Evolutionary conservation across 2,888 invertebrate species (phyloP), one percentile per base, ranked within the genome.

Genomic region (Leucophora obtusa): DNA sequence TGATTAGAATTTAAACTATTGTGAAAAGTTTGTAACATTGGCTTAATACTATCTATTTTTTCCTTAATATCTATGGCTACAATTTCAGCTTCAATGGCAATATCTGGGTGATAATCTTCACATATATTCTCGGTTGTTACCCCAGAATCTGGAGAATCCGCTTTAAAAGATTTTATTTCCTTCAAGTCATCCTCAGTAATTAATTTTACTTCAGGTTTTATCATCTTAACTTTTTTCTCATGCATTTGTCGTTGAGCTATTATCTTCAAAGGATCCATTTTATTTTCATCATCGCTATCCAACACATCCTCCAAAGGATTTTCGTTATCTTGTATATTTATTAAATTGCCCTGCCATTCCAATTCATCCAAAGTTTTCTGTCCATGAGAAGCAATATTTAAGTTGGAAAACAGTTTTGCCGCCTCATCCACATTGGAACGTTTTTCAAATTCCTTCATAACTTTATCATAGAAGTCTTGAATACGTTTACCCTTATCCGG

Each of bases 401-500:
- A 75, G 6, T 86, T 86, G 0, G 90, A 90, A 47, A 90, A 87
- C 11, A 87, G 79, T 9, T 83, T 84, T 2, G 87, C 87, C 1
- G 89, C 86, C 33, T 86, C 85, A 60, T 90, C 86, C 1, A 90
- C 83, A 80, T 89, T 85, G 21, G 86, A 79, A 0, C 89, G 89
- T 1, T 85, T 83, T 21, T 85, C 78, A 17, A 90, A 78, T 78
- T 90, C 90, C 1, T 78, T 83, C 2, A 85, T 47, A n/a, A 90
- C 83, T 59, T 86, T 87, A 0, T 86, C 85, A 58, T 87, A 87
- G 14, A 88, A 86, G 17, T 86, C 86, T 62, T 86, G 85, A 14
- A 90, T 86, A 2, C 89, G 88, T 69, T 87, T 85, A 0, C 90
- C 90, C 66, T 90, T 90, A 63, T 90, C 90, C 0, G 90, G 89